Evolutionary conservation across 2,797 vertebrate genomes (phyloP), one percentile per base, ranked within the genome.

Genomic region (Lagorchestes hirsutus): DNA sequence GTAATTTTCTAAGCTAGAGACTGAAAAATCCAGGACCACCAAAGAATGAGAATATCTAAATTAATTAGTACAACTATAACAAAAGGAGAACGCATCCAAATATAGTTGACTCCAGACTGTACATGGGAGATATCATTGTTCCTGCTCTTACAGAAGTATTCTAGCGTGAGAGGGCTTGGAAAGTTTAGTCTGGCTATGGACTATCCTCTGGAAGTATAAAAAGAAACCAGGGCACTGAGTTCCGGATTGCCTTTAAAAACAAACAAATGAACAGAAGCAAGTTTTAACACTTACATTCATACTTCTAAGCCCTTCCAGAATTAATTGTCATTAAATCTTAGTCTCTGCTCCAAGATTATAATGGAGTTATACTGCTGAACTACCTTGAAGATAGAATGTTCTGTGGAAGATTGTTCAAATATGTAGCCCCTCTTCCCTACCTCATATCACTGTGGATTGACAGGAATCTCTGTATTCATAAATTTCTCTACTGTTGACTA

Each of bases 11-110:
- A 95, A 58, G 55, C 91, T 57, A 90, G 13, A 56, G 92, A 62
- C 97, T 74, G 90, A 95, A 62, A 74, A 74, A n/a, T n/a, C n/a
- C 16, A 91, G 50, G 90, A 9, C 31, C 27, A 94, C 95, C 92
- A 18, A 96, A 93, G 6, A n/a, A 12, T 87, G 29, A 46, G n/a
- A 92, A 1, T 95, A 62, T 90, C 92, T 96, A 95, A 90, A 40
- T 34, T 0, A 91, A 29, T 46, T 62, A n/a, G 10, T 55, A 27
- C 1, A 3, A 55, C 34, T n/a, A 74, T 24, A 74, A 40, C n/a
- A 94, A 52, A 24, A 54, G 9, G 24, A 31, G 55, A 91, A 92
- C n/a, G 13, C 27, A 74, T 10, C 12, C n/a, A 82, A 82, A 46
- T 46, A 82, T 46, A 6, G 0, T 18, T 74, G 16, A 59, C 10